A percentile compares a stretch with the other conserved stretches of the same genome.
These are phyloP conservation scores for Benitochromis conjunctus DNA, from an alignment of 2,113 vertebrate genomes.

Conservation along the genomic window DNA sequence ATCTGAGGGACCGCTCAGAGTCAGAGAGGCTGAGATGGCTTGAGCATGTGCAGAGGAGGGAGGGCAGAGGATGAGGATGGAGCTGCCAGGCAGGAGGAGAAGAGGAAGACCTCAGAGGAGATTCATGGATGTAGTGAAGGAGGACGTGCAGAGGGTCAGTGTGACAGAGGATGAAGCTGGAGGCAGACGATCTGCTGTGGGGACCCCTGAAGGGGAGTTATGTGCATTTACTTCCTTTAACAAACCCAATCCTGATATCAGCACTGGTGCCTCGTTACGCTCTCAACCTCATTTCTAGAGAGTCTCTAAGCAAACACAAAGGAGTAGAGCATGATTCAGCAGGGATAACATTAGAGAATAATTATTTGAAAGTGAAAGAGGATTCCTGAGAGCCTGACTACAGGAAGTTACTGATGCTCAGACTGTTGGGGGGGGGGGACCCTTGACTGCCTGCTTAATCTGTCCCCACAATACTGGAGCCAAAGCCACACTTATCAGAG, in stretches of 20 bases:
- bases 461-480: neutral
- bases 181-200: no score
- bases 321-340: neutral
- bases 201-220: no score
- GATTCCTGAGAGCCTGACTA: neutral
- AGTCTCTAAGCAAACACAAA: neutral
- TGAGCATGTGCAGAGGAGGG: neutral
- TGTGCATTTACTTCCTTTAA: neutral
- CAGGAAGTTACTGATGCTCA: neutral
- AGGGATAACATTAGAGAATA: neutral
- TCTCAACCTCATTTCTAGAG: neutral
- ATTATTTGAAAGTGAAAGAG: neutral
- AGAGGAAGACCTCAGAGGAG: neutral
- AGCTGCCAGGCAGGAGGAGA: neutral
- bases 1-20: neutral
- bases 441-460: fast-evolving
- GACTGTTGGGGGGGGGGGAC: neutral
- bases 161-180: neutral
- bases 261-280: neutral
- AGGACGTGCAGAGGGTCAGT: neutral
- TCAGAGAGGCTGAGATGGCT: neutral
- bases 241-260: neutral
- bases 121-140: neutral
- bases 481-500: neutral
- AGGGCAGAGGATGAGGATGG: neutral